A percentile compares a stretch with the other conserved stretches of the same genome.
These are phyloP conservation scores for Tribolium freemani DNA, from an alignment of 2,888 invertebrate genomes.

Conservation along the genomic window DNA sequence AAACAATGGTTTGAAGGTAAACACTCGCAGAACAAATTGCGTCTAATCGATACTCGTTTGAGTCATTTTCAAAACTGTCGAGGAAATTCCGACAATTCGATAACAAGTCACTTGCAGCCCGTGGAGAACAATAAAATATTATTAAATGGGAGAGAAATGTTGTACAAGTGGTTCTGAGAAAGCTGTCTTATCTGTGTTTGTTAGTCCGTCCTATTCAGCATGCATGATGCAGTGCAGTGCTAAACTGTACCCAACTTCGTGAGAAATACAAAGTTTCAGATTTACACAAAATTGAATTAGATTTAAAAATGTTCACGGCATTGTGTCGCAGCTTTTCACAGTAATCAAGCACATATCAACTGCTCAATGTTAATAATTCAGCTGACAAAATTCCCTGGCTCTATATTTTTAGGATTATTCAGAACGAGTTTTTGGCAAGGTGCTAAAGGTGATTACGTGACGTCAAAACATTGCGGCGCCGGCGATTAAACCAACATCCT, in stretches of 20 bases:
- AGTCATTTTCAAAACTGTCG: not conserved
- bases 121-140: slow-evolving; percentile 27
- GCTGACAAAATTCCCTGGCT: not conserved
- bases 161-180: slow-evolving; percentile 18
- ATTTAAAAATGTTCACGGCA: not conserved
- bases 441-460: slow-evolving; percentile 18
- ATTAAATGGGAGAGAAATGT: slow-evolving; percentile 22
- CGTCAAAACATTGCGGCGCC: not conserved
- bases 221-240: slow-evolving; percentile 24
- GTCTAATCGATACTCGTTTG: not conserved
- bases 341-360: not conserved
- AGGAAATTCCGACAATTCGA: slow-evolving; percentile 15
- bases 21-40: not conserved
- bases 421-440: slow-evolving; percentile 20
- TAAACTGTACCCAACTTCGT: slow-evolving; percentile 18
- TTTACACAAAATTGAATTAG: slow-evolving; percentile 12
- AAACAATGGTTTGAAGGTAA: not conserved
- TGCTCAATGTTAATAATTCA: slow-evolving; percentile 4
- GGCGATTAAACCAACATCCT: not conserved
- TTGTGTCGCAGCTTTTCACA: not conserved
- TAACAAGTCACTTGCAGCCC: slow-evolving; percentile 26
- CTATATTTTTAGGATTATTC: slow-evolving; percentile 26
- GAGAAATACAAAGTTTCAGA: slow-evolving; percentile 26
- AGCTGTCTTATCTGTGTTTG: slow-evolving; percentile 22
- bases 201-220: slow-evolving; percentile 18